phyloP scores from a whole-genome alignment of 1,140 invertebrate genomes.

The Hesperophylax magnus region DNA sequence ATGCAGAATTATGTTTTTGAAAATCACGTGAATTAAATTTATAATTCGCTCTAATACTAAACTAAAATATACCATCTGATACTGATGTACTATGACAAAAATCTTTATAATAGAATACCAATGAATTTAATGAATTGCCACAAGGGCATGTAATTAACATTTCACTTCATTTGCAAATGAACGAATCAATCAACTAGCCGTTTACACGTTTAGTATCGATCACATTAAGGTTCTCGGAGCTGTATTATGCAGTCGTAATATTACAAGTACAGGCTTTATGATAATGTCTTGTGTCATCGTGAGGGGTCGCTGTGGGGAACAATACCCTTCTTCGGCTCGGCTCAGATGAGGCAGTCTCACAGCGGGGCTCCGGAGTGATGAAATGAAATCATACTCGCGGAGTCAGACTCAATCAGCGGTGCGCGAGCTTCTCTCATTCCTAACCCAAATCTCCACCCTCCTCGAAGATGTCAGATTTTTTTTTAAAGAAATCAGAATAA shows the following conservation, averaged over 20 bases:
- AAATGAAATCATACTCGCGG: conserved; percentile 39
- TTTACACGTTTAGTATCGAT: neutral
- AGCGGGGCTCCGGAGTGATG: conserved; percentile 39
- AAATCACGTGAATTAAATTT: too few species aligned
- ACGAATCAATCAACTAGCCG: neutral
- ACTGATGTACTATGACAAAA: too few species aligned
- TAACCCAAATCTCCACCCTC: too few species aligned
- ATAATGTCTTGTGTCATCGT: conserved; percentile 36
- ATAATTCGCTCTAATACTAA: too few species aligned
- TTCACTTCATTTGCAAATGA: conserved; percentile 1
- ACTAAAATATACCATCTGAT: too few species aligned
- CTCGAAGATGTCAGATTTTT: too few species aligned
- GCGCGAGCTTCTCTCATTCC: neutral
- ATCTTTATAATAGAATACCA: too few species aligned
- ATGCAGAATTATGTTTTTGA: too few species aligned
- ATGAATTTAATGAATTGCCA: too few species aligned
- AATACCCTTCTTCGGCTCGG: conserved; percentile 11
- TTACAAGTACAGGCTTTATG: conserved; percentile 10
- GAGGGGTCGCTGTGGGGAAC: conserved; percentile 35
- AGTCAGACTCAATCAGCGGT: neutral
- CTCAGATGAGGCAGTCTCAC: conserved; percentile 32
- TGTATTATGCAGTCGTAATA: too few species aligned
- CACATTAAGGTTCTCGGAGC: conserved; percentile 1
- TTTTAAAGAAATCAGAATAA: too few species aligned
- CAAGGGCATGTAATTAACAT: neutral